phyloP scores from a whole-genome alignment of 2,797 vertebrate genomes.

The Danio albolineatus region DNA sequence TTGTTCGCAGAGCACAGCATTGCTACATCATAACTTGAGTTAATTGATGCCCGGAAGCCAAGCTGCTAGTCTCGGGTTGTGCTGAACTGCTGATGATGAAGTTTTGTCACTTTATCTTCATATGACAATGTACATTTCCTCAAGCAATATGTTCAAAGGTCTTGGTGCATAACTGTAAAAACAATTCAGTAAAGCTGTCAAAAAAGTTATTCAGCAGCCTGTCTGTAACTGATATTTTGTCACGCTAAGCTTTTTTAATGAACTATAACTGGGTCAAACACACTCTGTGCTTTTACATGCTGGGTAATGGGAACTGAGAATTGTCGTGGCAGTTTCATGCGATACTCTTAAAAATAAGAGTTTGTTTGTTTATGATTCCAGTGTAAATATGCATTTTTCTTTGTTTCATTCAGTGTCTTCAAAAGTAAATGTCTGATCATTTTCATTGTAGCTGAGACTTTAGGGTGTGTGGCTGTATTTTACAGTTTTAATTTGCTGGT shows the following conservation, averaged over 20 bases:
- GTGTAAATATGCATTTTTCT: too few relatives aligned
- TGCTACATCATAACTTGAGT: neutral
- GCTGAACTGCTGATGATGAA: slow-evolving; percentile 11
- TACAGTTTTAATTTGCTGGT: too few relatives aligned
- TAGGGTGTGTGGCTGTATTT: neutral
- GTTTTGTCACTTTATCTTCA: slow-evolving; percentile 26
- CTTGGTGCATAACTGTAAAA: slow-evolving; percentile 16
- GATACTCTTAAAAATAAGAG: neutral
- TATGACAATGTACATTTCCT: slow-evolving; percentile 18
- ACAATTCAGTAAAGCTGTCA: slow-evolving; percentile 27
- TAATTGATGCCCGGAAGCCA: neutral
- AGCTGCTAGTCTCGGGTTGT: neutral
- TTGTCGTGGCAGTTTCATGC: neutral
- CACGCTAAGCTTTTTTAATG: neutral
- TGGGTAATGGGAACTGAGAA: neutral
- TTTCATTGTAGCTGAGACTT: neutral
- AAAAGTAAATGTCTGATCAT: neutral
- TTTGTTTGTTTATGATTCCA: too few relatives aligned
- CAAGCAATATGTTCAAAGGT: slow-evolving; percentile 43
- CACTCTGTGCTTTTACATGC: neutral
- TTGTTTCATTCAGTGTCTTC: neutral
- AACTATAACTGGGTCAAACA: slow-evolving; percentile 19
- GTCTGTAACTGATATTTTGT: neutral
- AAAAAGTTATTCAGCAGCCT: slow-evolving; percentile 25
- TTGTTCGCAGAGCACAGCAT: neutral